These are phyloP conservation scores for Unio delphinus DNA, from an alignment of 2,888 invertebrate species.

Conservation along the genomic window DNA sequence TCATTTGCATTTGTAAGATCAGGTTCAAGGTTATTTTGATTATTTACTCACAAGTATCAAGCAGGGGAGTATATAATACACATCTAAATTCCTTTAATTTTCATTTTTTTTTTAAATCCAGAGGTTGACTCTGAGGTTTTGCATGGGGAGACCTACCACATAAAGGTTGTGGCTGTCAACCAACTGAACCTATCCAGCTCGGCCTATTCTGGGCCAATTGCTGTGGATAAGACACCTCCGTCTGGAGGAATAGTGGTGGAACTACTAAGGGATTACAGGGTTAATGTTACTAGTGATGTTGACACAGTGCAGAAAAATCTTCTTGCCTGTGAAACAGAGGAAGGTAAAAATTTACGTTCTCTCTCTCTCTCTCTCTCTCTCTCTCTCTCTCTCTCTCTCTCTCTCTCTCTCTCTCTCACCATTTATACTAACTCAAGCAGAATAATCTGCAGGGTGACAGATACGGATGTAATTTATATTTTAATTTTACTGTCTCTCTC, in stretches of 20 bases:
- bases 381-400: too few relatives aligned
- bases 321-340: conserved; percentile 25
- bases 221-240: conserved; percentile 46
- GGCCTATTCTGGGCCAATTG: conserved; percentile 33
- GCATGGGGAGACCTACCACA: conserved; percentile 31
- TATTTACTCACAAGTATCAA: too few relatives aligned
- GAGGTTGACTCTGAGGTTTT: conserved; percentile 20
- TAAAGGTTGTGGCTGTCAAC: conserved; percentile 43
- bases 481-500: too few relatives aligned
- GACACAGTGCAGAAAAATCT: conserved; percentile 16
- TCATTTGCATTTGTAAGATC: too few relatives aligned
- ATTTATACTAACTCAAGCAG: too few relatives aligned
- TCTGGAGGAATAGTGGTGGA: conserved; percentile 38
- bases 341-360: conserved; percentile 17
- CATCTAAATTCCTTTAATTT: neutral
- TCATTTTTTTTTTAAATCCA: conserved; percentile 1
- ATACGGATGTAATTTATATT: too few relatives aligned
- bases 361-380: too few relatives aligned
- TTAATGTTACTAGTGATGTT: conserved; percentile 15
- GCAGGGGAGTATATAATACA: too few relatives aligned
- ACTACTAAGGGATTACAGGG: conserved; percentile 26
- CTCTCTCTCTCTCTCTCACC: too few relatives aligned
- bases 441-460: too few relatives aligned
- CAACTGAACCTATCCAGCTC: conserved; percentile 22
- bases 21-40: too few relatives aligned